These are phyloP conservation scores for Sorex fumeus DNA, from an alignment of 2,113 vertebrate genomes.

Conservation along the genomic window DNA sequence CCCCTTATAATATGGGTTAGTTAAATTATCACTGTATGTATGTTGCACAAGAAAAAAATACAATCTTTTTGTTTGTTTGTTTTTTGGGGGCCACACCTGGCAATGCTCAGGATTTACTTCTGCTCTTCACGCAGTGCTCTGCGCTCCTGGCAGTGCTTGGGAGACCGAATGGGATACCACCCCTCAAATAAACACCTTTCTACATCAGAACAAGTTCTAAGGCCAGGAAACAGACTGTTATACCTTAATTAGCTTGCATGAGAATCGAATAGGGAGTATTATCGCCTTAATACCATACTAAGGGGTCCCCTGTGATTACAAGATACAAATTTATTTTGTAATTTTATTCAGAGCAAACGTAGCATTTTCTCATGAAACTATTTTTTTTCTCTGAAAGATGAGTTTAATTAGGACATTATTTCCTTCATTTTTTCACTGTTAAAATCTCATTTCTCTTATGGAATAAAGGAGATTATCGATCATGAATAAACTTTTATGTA, in stretches of 20 bases:
- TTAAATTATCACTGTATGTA: background rate
- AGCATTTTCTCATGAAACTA: constrained; percentile 1
- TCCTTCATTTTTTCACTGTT: background rate
- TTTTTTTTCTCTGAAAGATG: constrained; percentile 3
- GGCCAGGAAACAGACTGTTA: background rate
- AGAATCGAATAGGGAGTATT: background rate
- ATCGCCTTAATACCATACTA: background rate
- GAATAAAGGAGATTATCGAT: background rate
- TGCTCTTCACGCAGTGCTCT: too few species aligned
- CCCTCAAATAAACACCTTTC: too few species aligned
- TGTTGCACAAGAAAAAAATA: background rate
- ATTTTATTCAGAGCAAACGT: background rate
- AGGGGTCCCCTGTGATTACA: background rate
- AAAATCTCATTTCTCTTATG: constrained; percentile 31
- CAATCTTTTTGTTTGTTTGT: background rate
- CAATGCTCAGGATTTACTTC: too few species aligned
- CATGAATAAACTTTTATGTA: background rate
- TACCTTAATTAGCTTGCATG: background rate
- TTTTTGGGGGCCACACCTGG: too few species aligned
- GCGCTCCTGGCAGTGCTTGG: too few species aligned
- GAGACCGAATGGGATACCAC: too few species aligned
- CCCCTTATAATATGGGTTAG: background rate
- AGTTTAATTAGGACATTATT: constrained; percentile 39
- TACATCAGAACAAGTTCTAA: background rate
- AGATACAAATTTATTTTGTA: too few species aligned